A percentile compares a stretch with the other conserved stretches of the same genome.
These are phyloP conservation scores for Tenualosa thibaudeaui DNA, from an alignment of 2,797 vertebrate species.

Conservation along the genomic window DNA sequence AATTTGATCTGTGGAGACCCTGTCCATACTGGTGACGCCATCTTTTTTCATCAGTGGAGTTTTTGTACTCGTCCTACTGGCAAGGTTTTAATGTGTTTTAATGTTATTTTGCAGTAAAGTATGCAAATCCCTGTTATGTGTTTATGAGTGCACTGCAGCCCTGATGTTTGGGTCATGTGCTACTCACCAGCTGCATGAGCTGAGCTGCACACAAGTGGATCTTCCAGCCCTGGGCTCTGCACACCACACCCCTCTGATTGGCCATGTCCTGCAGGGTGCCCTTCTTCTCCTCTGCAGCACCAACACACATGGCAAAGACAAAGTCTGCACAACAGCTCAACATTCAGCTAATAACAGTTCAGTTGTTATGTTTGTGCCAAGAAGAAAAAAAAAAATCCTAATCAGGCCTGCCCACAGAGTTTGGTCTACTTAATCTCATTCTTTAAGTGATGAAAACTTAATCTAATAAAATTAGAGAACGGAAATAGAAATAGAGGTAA, in stretches of 20 bases:
- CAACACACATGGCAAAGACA: not conserved
- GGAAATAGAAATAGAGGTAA: not conserved
- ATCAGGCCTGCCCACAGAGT: no score
- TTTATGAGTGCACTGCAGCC: no score
- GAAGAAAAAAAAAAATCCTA: no score
- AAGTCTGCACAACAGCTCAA: not conserved
- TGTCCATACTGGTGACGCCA: not conserved
- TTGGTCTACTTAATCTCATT: not conserved
- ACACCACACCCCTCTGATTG: conserved; percentile 95
- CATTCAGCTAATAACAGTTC: no score
- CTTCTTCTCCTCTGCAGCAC: conserved; percentile 91
- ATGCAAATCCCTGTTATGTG: no score
- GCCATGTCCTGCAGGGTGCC: conserved; percentile 94
- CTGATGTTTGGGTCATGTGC: not conserved
- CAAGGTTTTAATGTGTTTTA: no score
- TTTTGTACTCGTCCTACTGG: no score
- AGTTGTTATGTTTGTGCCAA: no score
- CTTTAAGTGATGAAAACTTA: no score
- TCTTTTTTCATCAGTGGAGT: not conserved
- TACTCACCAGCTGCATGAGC: conserved; percentile 87
- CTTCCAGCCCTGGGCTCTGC: conserved; percentile 97
- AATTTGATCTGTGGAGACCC: not conserved
- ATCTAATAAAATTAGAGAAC: no score
- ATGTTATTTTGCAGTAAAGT: no score
- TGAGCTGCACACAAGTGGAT: conserved; percentile 97